phyloP scores from a whole-genome alignment of 2,797 vertebrate species.

The Parotocinclus haroldoi region DNA sequence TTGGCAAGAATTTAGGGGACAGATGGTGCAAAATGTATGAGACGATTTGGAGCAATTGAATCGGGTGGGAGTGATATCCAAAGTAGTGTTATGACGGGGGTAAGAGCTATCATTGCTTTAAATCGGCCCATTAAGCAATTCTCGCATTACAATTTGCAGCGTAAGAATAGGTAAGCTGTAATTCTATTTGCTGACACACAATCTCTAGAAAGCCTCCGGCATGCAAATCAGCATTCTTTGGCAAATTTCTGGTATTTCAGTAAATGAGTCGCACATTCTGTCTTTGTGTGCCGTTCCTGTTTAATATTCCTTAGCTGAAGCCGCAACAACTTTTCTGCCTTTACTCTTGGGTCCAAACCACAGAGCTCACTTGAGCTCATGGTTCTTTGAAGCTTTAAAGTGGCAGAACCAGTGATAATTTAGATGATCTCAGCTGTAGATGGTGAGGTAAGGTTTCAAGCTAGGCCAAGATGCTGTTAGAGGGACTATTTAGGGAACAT shows the following conservation, averaged over 20 bases:
- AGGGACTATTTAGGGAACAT: too few relatives aligned
- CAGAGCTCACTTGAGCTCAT: background rate
- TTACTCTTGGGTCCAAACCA: conserved; percentile 1
- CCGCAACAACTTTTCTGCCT: background rate
- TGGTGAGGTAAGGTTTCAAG: too few relatives aligned
- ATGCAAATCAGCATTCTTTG: conserved; percentile 11
- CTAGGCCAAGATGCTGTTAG: too few relatives aligned
- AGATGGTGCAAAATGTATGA: conserved; percentile 29
- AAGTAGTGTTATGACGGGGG: background rate
- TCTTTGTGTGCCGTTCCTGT: background rate
- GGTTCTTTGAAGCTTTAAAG: background rate
- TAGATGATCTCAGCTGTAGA: too few relatives aligned
- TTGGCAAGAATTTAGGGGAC: conserved; percentile 34
- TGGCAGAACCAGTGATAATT: too few relatives aligned
- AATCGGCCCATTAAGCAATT: background rate
- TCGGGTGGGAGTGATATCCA: conserved; percentile 6
- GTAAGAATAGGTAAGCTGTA: background rate
- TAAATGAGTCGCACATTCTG: background rate
- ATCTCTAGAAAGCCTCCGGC: background rate
- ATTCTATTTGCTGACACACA: background rate
- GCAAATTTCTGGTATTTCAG: conserved; percentile 14
- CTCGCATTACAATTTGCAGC: background rate
- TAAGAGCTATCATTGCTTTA: conserved; percentile 17
- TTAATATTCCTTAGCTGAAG: background rate
- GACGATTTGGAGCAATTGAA: background rate